Evolutionary conservation across 1,140 invertebrate species (phyloP), one percentile per base, ranked within the genome.

Genomic region (Lepidotrigona ventralis): DNA sequence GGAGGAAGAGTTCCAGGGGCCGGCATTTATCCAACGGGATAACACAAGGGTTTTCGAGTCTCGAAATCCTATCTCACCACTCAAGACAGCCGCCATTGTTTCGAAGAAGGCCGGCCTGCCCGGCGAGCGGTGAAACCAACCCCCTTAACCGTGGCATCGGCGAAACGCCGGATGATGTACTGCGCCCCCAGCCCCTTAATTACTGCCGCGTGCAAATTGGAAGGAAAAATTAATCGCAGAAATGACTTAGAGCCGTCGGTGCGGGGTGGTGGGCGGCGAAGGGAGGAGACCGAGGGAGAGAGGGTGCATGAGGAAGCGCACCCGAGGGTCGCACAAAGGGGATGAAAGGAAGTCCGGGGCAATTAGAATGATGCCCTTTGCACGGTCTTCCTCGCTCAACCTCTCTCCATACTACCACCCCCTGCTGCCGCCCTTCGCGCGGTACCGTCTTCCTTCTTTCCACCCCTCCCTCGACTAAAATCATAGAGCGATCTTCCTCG

Each of bases 201-300:
- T 94, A 94, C 94, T 93, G 93, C 93, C 94, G 94, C 93, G 94
- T 94, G 94, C 94, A 94, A 94, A 94, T 94, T 94, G 94, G 93
- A 94, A 94, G 94, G 93, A 94, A 94, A 94, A 94, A 94, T 94
- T 94, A 94, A 94, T 94, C 94, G 94, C 93, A 94, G 93, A 94
- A 94, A 94, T 94, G 94, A 94, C 94, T 94, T 94, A 94, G 93
- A 94, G 93, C 91, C 89, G 87, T 88, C 89, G 90, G 79, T 81
- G 79, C 81, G 84, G 78, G 29, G 29, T 12, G 19, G 29, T 72
- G 73, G 70, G 51, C 85, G 63, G 21, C 54, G 85, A 56, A 75
- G 68, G 74, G 26, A 66, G 72, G 81, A 74, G 75, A 84, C 58
- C 68, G 64, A 84, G 79, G 86, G 86, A 85, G 86, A 85, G 87